Percentiles rank a stretch among this genome's conserved stretches.
Evolutionary conservation across 2,113 vertebrate species (phyloP).

Genomic region (Syngnathoides biaculeatus): DNA sequence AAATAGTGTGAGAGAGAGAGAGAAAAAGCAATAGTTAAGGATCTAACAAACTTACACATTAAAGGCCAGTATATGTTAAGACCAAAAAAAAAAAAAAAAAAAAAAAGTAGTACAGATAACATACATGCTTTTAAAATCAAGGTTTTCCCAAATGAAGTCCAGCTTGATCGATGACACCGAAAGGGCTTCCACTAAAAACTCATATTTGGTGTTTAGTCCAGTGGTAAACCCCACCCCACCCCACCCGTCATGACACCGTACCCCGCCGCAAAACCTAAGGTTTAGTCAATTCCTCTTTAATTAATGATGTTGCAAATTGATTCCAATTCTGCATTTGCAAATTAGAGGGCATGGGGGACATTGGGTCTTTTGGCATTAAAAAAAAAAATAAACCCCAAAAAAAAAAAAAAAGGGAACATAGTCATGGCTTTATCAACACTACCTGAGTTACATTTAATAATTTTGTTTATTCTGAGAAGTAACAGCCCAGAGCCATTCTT

Average conservation of each 20-base stretch:
- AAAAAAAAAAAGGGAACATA: constrained; percentile 36
- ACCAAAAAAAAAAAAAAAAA: background rate
- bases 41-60: constrained; percentile 28
- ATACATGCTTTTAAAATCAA: constrained; percentile 16
- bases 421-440: constrained; percentile 76
- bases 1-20: background rate
- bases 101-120: constrained; percentile 19
- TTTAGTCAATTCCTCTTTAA: constrained; percentile 20
- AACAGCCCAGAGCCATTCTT: constrained; percentile 74
- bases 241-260: too few species aligned
- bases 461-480: constrained; percentile 62
- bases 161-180: constrained; percentile 23
- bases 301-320: constrained; percentile 1
- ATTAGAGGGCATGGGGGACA: constrained; percentile 37
- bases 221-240: too few species aligned
- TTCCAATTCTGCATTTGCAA: constrained; percentile 33
- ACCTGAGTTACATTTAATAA: constrained; percentile 76
- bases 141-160: constrained; percentile 19
- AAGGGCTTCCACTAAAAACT: constrained; percentile 12
- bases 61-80: constrained; percentile 16
- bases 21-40: constrained; percentile 25
- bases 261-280: too few species aligned
- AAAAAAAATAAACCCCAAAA: constrained; percentile 11
- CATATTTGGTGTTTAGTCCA: constrained; percentile 50
- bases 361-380: constrained; percentile 45